phyloP scores from a whole-genome alignment of 2,113 vertebrate genomes.

The Indri indri region DNA sequence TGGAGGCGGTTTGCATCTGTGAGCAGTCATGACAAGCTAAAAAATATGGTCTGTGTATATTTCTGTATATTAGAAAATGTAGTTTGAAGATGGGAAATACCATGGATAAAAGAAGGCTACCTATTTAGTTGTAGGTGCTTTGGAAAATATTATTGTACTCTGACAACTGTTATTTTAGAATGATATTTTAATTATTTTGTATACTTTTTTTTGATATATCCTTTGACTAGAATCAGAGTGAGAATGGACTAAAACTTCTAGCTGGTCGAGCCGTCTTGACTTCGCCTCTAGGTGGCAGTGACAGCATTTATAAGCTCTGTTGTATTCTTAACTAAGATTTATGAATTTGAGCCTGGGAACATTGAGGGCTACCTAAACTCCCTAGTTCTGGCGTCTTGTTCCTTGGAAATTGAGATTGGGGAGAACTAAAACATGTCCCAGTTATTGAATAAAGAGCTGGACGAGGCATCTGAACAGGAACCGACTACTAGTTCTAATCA shows the following conservation, averaged over 20 bases:
- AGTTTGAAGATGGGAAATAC: background rate
- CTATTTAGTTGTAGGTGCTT: background rate
- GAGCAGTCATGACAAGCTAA: background rate
- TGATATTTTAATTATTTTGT: background rate
- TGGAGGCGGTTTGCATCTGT: background rate
- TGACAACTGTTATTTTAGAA: background rate
- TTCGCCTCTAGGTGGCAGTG: conserved; percentile 72
- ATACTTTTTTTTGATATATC: background rate
- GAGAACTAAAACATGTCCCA: background rate
- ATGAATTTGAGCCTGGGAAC: conserved; percentile 15
- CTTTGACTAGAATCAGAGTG: background rate
- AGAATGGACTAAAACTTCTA: background rate
- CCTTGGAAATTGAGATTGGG: conserved; percentile 13
- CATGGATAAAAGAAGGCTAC: background rate
- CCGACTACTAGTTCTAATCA: background rate
- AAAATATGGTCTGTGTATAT: background rate
- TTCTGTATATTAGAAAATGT: conserved; percentile 42
- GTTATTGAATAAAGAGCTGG: background rate
- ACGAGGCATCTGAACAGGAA: background rate
- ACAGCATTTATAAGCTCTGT: conserved; percentile 27
- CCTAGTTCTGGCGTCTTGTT: background rate
- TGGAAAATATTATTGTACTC: background rate
- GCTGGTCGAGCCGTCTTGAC: background rate
- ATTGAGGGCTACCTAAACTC: background rate
- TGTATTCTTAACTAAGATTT: background rate